phyloP scores from a whole-genome alignment of 2,113 vertebrate species.

The Strix aluco region DNA sequence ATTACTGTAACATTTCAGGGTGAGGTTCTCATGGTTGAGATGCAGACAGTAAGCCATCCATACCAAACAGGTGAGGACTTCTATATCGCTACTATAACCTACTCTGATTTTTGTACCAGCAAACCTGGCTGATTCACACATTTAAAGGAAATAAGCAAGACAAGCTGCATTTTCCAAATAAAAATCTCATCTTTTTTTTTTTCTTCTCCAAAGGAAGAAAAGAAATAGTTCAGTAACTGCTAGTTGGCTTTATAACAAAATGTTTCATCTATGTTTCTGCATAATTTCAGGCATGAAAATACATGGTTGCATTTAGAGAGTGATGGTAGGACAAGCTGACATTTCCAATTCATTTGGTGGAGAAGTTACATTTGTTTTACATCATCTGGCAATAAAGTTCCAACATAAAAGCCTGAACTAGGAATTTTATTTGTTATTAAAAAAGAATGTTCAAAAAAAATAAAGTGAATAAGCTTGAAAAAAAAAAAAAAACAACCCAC shows the following conservation, averaged over 20 bases:
- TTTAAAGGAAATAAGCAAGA: neutral
- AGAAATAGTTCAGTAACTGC: neutral
- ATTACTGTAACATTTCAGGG: conserved; percentile 2
- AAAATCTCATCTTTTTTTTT: neutral
- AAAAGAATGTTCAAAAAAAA: conserved; percentile 7
- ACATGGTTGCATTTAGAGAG: neutral
- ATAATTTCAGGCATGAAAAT: conserved; percentile 33
- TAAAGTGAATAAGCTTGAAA: neutral
- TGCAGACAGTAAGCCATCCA: neutral
- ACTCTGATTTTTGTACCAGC: neutral
- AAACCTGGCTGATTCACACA: neutral
- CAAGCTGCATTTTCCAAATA: neutral
- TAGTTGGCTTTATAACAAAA: neutral
- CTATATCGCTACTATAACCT: neutral
- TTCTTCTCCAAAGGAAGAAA: neutral
- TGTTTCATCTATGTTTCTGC: neutral
- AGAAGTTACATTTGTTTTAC: conserved; percentile 45
- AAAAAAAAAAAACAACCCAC: neutral
- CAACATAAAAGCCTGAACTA: conserved; percentile 17
- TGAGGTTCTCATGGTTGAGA: neutral
- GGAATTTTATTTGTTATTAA: conserved; percentile 27
- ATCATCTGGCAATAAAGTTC: conserved; percentile 23
- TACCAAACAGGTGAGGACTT: neutral
- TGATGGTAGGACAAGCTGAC: neutral
- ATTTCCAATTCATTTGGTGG: conserved; percentile 8